These are phyloP conservation scores for Chlorodrepanis virens DNA, from an alignment of 2,113 vertebrate genomes.

Conservation along the genomic window DNA sequence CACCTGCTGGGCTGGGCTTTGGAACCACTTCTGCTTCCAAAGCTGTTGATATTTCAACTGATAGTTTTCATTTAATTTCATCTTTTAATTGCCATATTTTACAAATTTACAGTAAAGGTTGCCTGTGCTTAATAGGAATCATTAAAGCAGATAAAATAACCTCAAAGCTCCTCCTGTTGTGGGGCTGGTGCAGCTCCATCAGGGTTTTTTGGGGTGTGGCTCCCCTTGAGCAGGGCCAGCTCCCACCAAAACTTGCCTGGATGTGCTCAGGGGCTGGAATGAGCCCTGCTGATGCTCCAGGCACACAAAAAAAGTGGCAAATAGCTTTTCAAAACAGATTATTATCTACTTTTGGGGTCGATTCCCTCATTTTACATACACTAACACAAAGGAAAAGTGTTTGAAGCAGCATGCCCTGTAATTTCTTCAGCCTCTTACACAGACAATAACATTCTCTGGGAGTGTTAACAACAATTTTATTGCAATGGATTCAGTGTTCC, in stretches of 20 bases:
- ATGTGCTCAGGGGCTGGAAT: not conserved
- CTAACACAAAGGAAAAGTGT: not conserved
- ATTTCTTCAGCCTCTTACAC: not conserved
- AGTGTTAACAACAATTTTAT: not conserved
- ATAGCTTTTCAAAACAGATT: not conserved
- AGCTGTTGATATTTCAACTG: not conserved
- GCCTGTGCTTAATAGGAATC: not conserved
- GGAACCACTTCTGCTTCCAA: not conserved
- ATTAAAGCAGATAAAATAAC: not conserved
- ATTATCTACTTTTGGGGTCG: not conserved
- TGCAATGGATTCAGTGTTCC: not conserved
- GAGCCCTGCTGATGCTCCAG: not conserved
- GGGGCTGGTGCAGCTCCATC: not conserved
- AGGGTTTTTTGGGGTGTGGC: not conserved
- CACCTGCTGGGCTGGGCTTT: not conserved
- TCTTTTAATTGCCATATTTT: not conserved
- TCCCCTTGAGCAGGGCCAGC: not conserved
- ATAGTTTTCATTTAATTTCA: not conserved
- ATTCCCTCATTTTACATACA: not conserved
- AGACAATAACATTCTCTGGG: not conserved
- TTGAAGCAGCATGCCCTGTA: not conserved
- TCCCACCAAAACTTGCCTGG: not conserved
- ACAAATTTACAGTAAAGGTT: not conserved
- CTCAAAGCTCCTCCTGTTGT: not conserved
- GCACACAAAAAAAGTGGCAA: not conserved